Conservation (phyloP, 2,113 vertebrate genomes). For the Lophura nycthemera region DNA sequence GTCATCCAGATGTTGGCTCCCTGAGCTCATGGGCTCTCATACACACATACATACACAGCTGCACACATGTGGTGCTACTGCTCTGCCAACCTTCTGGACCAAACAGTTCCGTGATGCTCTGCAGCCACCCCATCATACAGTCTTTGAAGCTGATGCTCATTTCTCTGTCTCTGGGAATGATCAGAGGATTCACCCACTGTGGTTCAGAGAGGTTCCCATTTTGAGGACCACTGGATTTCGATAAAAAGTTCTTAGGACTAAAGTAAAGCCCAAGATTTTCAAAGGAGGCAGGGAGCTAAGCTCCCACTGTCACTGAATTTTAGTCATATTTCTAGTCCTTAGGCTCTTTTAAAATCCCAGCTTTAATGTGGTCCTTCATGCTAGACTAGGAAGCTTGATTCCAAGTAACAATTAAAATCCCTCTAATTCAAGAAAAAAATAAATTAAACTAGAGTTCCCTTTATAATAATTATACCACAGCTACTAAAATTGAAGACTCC, state of each 20-base stretch:
- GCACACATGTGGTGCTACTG: rapidly evolving
- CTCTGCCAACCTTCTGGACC: neutral
- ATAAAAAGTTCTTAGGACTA: too few relatives aligned
- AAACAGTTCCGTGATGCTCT: neutral
- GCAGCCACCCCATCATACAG: rapidly evolving
- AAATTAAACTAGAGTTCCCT: neutral
- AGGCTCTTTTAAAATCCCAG: conserved; percentile 48
- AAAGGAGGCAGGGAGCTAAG: conserved; percentile 21
- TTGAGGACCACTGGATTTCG: neutral
- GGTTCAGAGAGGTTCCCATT: neutral
- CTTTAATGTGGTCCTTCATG: conserved; percentile 59
- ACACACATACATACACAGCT: too few relatives aligned
- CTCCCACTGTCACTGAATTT: conserved; percentile 33
- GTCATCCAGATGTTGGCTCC: neutral
- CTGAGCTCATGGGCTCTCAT: neutral
- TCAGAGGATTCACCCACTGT: neutral
- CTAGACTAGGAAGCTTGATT: conserved; percentile 31
- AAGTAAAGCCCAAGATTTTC: neutral
- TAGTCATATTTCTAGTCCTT: conserved; percentile 24
- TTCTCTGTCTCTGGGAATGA: neutral
- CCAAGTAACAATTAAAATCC: conserved; percentile 30
- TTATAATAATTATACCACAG: neutral
- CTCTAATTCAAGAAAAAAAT: conserved; percentile 31
- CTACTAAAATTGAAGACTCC: neutral
- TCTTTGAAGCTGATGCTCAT: neutral